These are phyloP conservation scores for Metallyticus violacea DNA, from an alignment of 2,888 invertebrate genomes.

Conservation along the genomic window DNA sequence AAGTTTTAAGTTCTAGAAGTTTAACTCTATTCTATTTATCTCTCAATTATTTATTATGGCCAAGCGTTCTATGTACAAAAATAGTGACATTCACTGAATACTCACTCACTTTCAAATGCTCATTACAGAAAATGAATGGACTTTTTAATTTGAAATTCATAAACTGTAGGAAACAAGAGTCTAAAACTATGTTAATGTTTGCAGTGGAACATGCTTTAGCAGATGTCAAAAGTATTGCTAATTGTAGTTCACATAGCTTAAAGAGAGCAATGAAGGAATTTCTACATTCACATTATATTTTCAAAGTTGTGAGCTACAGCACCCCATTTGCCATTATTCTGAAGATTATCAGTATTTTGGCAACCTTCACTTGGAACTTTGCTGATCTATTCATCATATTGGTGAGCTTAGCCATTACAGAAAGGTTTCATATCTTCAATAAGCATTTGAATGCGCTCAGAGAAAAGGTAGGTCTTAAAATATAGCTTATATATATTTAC, in stretches of 20 bases:
- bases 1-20: too few species aligned
- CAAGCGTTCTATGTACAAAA: too few species aligned
- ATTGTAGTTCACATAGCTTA: neutral
- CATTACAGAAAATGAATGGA: too few species aligned
- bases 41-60: too few species aligned
- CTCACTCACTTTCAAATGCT: too few species aligned
- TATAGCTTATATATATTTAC: too few species aligned
- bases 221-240: neutral
- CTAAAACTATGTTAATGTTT: neutral
- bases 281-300: neutral
- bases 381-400: constrained; percentile 35
- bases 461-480: constrained; percentile 48
- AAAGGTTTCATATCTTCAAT: constrained; percentile 31
- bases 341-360: constrained; percentile 39
- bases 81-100: too few species aligned
- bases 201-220: constrained; percentile 56
- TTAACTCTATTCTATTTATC: too few species aligned
- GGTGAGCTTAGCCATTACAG: constrained; percentile 28
- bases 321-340: neutral
- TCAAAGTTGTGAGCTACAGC: neutral
- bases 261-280: neutral
- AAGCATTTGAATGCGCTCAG: constrained; percentile 49
- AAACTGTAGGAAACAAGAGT: too few species aligned
- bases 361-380: constrained; percentile 35
- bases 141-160: too few species aligned